Evolutionary conservation across 2,113 vertebrate species (phyloP), one percentile per base, ranked within the genome.

Genomic region (Toxostoma redivivum): DNA sequence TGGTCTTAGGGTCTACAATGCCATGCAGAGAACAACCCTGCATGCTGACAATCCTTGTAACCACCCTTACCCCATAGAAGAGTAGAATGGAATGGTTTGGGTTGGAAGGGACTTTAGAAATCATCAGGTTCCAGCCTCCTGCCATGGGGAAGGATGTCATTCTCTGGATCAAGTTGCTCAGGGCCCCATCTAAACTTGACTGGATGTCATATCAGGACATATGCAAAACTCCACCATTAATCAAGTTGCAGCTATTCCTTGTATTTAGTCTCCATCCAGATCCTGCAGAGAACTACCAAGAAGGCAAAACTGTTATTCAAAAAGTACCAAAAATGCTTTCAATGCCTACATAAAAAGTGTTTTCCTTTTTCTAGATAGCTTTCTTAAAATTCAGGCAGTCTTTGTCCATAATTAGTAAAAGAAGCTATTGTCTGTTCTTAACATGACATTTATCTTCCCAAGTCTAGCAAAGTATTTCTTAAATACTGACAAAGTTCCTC

Each of bases 401-500:
- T 92, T 73, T 86, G 53, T 48, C 81, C n/a, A 56, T 64, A 67
- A 94, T 60, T 62, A 71, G 44, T 62, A 66, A 82, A 81, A 78
- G 38, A 89, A 94, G 47, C 60, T 87, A 76, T 81, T 85, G 70
- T 74, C 87, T 91, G 15, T 51, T 88, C 40, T 60, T 54, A 58
- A 71, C 28, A 76, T 28, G 64, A 54, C 78, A 84, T 8, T 89
- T 94, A 81, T 82, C 79, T 71, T 74, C 44, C 42, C 33, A 78
- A 89, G 60, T 22, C 69, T 81, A 47, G 72, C 3, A 5, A 81
- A 83, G 69, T 81, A 81, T 65, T 88, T 84, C 80, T 86, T 40
- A 90, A 91, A 82, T 37, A 77, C 6, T 45, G 45, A 78, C 64
- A 71, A 91, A 87, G 23, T 84, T 95, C n/a, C 35, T 84, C 78